Percentiles rank a stretch among this genome's conserved stretches.
Conservation (phyloP, 2,797 vertebrate genomes). For the Parotocinclus haroldoi region DNA sequence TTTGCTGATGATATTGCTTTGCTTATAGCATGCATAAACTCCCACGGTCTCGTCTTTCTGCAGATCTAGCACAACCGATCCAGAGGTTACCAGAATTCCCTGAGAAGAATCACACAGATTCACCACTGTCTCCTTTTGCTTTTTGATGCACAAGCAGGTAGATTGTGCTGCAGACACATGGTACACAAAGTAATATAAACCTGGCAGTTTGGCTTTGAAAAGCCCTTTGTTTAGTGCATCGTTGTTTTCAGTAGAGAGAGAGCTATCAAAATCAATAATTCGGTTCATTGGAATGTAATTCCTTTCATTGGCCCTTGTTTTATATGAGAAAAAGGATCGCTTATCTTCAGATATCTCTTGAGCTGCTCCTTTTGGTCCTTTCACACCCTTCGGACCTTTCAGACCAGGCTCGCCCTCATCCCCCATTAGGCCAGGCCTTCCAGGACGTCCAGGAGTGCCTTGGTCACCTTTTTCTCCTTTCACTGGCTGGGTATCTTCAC, state of each 20-base stretch:
- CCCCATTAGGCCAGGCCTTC: conserved; percentile 71
- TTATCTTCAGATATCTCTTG: conserved; percentile 52
- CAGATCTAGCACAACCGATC: conserved; percentile 68
- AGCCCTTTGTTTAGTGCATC: conserved; percentile 18
- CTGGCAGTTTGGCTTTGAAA: conserved; percentile 64
- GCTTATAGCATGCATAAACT: conserved; percentile 60
- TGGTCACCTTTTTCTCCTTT: conserved; percentile 64
- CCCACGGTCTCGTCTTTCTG: conserved; percentile 53
- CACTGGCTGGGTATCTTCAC: conserved; percentile 33
- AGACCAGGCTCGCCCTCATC: conserved; percentile 50
- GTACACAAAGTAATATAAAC: conserved; percentile 79
- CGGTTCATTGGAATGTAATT: neutral
- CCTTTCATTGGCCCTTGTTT: conserved; percentile 15
- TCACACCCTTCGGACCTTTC: conserved; percentile 33
- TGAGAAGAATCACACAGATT: conserved; percentile 69
- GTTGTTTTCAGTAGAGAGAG: conserved; percentile 41
- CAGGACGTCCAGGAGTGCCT: conserved; percentile 62
- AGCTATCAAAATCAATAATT: conserved; percentile 63
- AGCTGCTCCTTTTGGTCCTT: conserved; percentile 57
- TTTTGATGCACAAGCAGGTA: conserved; percentile 69
- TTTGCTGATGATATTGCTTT: conserved; percentile 57
- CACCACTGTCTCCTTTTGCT: conserved; percentile 51
- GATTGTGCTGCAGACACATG: conserved; percentile 64
- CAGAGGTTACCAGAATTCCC: conserved; percentile 70
- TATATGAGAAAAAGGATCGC: conserved; percentile 67